phyloP scores from a whole-genome alignment of 2,888 invertebrate genomes.

The Pollenia griseotomentosa region DNA sequence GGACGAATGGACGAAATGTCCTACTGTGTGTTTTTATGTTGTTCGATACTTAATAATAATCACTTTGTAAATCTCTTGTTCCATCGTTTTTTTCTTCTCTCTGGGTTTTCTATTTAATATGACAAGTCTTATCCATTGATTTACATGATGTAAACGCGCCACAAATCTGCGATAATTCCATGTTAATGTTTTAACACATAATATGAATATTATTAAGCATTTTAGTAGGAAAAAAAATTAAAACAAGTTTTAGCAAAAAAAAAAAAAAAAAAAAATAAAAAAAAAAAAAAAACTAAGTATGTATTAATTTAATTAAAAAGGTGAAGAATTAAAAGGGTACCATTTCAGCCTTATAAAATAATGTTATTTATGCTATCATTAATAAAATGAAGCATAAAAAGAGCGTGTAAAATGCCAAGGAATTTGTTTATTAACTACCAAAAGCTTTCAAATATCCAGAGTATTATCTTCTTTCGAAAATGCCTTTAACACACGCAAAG shows the following conservation, averaged over 20 bases:
- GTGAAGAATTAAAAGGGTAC: no score
- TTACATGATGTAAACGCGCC: conserved; percentile 25
- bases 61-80: conserved; percentile 41
- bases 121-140: conserved; percentile 3
- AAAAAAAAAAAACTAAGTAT: no score
- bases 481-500: no score
- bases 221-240: background rate
- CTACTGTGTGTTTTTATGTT: conserved; percentile 45
- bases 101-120: background rate
- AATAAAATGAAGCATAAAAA: no score
- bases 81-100: background rate
- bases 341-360: no score
- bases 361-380: no score
- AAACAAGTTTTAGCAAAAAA: background rate
- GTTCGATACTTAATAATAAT: conserved; percentile 36
- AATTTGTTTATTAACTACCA: no score
- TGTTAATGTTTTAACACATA: conserved; percentile 1
- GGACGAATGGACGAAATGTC: conserved; percentile 24
- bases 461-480: no score
- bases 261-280: no score
- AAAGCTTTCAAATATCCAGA: no score
- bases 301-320: no score
- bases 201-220: background rate
- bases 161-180: conserved; percentile 49
- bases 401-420: no score